Conservation (phyloP, 2,113 vertebrate genomes). For the Brienomyrus brachyistius region DNA sequence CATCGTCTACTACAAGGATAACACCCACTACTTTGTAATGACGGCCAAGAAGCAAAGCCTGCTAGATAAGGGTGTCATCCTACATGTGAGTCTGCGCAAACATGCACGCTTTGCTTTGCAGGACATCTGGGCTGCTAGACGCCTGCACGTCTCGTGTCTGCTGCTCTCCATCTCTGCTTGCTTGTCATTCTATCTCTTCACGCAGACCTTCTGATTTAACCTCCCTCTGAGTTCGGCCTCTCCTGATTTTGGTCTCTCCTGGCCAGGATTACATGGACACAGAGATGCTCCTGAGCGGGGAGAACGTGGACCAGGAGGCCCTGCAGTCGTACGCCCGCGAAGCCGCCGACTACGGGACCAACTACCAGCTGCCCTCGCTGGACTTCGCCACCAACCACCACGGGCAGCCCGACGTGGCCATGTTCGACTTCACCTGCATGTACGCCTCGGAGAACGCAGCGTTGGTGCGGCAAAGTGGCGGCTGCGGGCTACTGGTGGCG, state of each 20-base stretch:
- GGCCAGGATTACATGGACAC: slow-evolving; percentile 82
- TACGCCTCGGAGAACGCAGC: slow-evolving; percentile 92
- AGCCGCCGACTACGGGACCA: slow-evolving; percentile 92
- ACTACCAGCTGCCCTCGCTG: slow-evolving; percentile 90
- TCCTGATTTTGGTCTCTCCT: not conserved
- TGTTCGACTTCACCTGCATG: slow-evolving; percentile 98
- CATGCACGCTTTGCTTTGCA: not conserved
- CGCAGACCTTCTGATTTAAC: not conserved
- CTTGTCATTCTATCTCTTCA: not conserved
- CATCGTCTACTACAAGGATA: slow-evolving; percentile 96
- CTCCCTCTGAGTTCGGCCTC: not conserved
- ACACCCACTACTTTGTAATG: slow-evolving; percentile 98
- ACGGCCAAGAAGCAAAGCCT: slow-evolving; percentile 95
- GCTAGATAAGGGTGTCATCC: slow-evolving; percentile 91
- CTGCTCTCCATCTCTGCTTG: not conserved
- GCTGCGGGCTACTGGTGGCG: slow-evolving; percentile 76
- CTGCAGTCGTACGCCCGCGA: slow-evolving; percentile 86
- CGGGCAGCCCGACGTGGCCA: slow-evolving; percentile 84
- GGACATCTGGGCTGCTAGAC: not conserved
- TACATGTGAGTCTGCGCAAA: slow-evolving; percentile 63
- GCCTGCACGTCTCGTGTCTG: not conserved
- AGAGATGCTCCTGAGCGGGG: slow-evolving; percentile 70
- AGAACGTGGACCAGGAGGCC: slow-evolving; percentile 84
- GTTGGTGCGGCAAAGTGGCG: slow-evolving; percentile 75
- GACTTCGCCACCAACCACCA: slow-evolving; percentile 93